Conservation (phyloP, 1,140 invertebrate species). For the Acromyrmex heyeri region DNA sequence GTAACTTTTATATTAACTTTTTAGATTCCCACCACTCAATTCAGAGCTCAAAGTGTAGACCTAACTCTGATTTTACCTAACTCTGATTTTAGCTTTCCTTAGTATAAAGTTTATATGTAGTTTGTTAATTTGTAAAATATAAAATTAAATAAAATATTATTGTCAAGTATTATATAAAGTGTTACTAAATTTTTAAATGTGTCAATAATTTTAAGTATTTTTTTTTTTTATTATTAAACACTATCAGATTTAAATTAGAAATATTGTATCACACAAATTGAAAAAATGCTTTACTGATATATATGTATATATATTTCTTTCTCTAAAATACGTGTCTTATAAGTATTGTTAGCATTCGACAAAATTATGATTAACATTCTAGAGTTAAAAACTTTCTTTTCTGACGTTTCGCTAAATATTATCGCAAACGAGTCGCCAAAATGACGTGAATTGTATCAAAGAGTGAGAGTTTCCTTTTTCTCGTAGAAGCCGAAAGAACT, state of each 20-base stretch:
- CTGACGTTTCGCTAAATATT: not conserved
- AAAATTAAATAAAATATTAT: constrained; percentile 9
- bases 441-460: not conserved
- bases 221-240: not conserved
- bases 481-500: constrained; percentile 14
- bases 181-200: not conserved
- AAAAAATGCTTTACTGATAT: not conserved
- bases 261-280: not conserved
- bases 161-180: not conserved
- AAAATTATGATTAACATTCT: not conserved
- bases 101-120: not conserved
- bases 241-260: too few relatives aligned
- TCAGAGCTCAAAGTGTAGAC: not conserved
- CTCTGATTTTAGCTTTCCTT: not conserved
- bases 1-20: not conserved
- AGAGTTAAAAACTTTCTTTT: not conserved
- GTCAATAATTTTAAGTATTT: not conserved
- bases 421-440: not conserved
- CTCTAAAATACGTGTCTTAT: not conserved
- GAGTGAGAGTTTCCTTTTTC: not conserved
- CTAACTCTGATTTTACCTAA: not conserved
- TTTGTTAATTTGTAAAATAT: not conserved
- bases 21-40: not conserved
- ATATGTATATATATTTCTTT: not conserved
- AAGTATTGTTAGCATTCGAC: not conserved